These are phyloP conservation scores for Chiloscyllium plagiosum DNA, from an alignment of 2,113 vertebrate genomes.

Conservation along the genomic window DNA sequence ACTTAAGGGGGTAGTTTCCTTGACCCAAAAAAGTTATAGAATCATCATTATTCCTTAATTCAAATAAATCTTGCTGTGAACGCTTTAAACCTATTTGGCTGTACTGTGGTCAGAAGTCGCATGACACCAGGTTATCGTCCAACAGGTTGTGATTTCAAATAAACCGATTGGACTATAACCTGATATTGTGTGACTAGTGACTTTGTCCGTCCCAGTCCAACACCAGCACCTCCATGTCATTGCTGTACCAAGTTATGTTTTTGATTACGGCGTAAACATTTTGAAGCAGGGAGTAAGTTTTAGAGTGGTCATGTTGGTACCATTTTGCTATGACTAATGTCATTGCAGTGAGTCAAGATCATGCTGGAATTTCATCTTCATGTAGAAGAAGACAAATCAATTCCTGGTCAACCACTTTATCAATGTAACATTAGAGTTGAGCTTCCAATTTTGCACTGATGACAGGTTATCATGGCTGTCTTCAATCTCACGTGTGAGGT, in stretches of 20 bases:
- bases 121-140: no score
- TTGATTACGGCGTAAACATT: neutral
- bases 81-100: neutral
- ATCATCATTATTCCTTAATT: neutral
- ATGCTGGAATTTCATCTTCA: neutral
- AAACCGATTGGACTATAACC: no score
- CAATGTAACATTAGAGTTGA: neutral
- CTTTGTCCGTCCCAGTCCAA: no score
- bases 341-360: neutral
- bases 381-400: neutral
- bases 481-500: neutral
- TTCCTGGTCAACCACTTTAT: neutral
- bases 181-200: no score
- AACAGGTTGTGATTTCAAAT: no score
- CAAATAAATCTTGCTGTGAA: neutral
- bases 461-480: neutral
- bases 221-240: no score
- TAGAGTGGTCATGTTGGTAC: neutral
- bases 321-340: neutral
- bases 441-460: neutral
- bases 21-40: neutral
- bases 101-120: no score
- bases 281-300: neutral
- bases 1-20: no score
- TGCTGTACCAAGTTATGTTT: neutral